Conservation (phyloP, 2,113 vertebrate species). For the Mormyrus lacerda region DNA sequence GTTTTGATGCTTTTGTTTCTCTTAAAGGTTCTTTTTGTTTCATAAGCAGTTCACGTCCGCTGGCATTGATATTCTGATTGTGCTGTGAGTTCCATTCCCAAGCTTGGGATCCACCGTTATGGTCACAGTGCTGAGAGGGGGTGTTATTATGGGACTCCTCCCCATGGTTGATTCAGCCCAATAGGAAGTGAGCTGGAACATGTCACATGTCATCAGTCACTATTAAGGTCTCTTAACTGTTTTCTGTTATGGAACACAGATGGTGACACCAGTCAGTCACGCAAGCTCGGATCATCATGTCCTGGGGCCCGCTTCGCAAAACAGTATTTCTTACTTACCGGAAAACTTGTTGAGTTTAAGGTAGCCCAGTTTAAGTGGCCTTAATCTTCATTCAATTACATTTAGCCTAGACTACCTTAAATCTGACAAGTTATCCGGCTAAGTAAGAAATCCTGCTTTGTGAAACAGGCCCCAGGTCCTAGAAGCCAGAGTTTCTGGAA, state of each 20-base stretch:
- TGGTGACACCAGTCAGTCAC: not conserved
- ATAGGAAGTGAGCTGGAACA: not conserved
- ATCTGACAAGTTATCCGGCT: not conserved
- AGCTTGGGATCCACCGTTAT: not conserved
- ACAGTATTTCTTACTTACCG: not conserved
- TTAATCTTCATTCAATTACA: not conserved
- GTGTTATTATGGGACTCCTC: not conserved
- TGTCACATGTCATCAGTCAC: not conserved
- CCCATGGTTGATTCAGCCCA: not conserved
- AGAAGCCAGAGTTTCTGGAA: not conserved
- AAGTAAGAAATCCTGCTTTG: not conserved
- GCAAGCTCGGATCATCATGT: not conserved
- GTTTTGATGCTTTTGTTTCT: not conserved
- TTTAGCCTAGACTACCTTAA: not conserved
- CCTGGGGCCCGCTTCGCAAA: not conserved
- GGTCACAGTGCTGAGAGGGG: not conserved
- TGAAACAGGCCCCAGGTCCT: not conserved
- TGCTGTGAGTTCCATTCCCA: not conserved
- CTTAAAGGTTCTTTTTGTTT: not conserved
- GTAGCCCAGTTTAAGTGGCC: not conserved
- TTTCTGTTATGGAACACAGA: not conserved
- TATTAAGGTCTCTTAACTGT: not conserved
- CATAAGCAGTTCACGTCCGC: not conserved
- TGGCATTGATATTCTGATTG: not conserved
- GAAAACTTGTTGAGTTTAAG: not conserved